A percentile compares a stretch with the other conserved stretches of the same genome.
phyloP scores from a whole-genome alignment of 1,140 invertebrate species.

The Drosophila trapezifrons region DNA sequence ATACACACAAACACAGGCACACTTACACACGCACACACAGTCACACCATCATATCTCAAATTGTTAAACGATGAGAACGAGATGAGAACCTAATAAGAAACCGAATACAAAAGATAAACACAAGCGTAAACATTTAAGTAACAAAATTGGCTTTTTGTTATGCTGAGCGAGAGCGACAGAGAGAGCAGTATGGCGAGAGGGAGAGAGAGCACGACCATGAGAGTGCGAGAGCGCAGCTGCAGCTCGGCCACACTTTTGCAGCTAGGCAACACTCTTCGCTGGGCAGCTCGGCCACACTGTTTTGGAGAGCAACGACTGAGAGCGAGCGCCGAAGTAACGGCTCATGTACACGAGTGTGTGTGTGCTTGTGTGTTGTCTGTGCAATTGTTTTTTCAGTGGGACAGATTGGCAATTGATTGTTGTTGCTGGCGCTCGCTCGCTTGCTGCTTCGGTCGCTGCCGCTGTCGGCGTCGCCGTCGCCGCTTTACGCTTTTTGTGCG shows the following conservation, averaged over 20 bases:
- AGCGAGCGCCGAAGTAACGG: slow-evolving; percentile 57
- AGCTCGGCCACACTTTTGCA: neutral
- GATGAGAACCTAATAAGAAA: slow-evolving; percentile 84
- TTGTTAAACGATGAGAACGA: slow-evolving; percentile 84
- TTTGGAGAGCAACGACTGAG: slow-evolving; percentile 37
- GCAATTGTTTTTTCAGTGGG: slow-evolving; percentile 82
- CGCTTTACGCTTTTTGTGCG: slow-evolving; percentile 75
- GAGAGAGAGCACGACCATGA: slow-evolving; percentile 5
- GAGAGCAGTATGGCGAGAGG: slow-evolving; percentile 17
- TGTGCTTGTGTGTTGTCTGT: slow-evolving; percentile 50
- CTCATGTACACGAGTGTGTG: slow-evolving; percentile 38
- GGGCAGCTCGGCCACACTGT: slow-evolving; percentile 64
- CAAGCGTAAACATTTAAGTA: slow-evolving; percentile 84
- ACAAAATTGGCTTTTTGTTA: slow-evolving; percentile 84
- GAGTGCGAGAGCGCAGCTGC: slow-evolving; percentile 10
- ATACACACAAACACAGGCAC: slow-evolving; percentile 38
- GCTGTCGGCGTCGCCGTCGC: slow-evolving; percentile 23
- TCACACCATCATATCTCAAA: slow-evolving; percentile 76
- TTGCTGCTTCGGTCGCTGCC: slow-evolving; percentile 24
- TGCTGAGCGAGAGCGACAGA: slow-evolving; percentile 45
- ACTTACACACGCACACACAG: slow-evolving; percentile 25
- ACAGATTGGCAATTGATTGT: slow-evolving; percentile 82
- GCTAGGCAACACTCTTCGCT: neutral
- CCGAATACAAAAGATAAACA: slow-evolving; percentile 84
- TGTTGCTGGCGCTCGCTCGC: slow-evolving; percentile 53